Evolutionary conservation across 2,113 vertebrate genomes (phyloP).

Genomic region (Anoura caudifer): DNA sequence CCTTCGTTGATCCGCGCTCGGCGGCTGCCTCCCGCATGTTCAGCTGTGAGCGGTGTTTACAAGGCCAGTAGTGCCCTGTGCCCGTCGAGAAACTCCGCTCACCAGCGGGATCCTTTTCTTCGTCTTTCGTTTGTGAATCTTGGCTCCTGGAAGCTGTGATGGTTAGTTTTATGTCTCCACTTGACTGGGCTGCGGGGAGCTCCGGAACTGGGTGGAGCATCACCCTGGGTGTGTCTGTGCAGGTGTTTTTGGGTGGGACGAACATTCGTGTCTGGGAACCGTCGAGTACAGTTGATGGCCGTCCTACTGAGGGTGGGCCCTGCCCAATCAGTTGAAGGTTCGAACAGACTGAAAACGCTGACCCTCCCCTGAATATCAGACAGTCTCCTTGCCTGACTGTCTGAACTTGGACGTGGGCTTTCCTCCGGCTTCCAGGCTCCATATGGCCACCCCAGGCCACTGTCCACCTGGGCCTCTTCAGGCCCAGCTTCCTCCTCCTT

Average conservation of each 20-base stretch:
- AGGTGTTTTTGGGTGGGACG: neutral
- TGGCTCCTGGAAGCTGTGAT: neutral
- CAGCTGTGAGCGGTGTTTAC: accelerated
- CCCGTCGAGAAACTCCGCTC: accelerated
- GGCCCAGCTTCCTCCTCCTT: no score
- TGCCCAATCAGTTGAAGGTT: no score
- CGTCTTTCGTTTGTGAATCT: neutral
- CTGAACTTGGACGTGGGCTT: no score
- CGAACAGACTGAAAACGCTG: no score
- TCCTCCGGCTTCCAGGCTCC: no score
- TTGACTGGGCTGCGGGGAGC: neutral
- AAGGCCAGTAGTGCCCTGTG: accelerated
- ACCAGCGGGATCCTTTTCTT: accelerated
- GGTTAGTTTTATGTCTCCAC: neutral
- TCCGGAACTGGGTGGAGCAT: neutral
- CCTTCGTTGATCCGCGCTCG: accelerated
- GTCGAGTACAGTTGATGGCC: accelerated
- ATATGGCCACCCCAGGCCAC: no score
- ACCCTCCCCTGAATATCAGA: no score
- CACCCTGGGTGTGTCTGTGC: neutral
- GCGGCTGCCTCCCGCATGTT: no score
- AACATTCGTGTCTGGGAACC: accelerated
- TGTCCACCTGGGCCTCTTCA: no score
- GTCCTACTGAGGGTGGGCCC: no score
- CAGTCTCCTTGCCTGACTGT: no score